Conservation (phyloP, 2,797 vertebrate species). For the Myotis findleyi region DNA sequence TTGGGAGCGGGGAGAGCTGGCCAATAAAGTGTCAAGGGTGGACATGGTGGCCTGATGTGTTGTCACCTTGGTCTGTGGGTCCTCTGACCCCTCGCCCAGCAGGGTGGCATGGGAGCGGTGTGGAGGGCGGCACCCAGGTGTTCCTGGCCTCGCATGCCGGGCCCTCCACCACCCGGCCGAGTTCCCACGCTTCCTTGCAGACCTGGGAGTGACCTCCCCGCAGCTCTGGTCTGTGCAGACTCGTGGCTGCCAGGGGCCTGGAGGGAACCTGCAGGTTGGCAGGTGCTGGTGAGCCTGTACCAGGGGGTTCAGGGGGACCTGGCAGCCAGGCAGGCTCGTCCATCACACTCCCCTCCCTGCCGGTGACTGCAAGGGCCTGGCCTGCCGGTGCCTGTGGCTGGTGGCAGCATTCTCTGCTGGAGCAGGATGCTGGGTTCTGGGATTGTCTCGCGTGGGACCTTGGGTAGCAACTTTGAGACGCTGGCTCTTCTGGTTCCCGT, state of each 20-base stretch:
- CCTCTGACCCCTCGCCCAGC: neutral
- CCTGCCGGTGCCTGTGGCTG: neutral
- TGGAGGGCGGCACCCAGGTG: neutral
- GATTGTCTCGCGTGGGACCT: neutral
- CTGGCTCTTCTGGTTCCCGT: neutral
- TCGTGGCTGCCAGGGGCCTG: neutral
- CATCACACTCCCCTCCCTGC: neutral
- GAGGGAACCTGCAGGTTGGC: neutral
- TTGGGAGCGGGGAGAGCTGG: neutral
- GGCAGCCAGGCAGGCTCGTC: neutral
- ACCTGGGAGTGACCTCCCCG: neutral
- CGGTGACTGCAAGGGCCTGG: neutral
- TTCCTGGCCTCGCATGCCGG: neutral
- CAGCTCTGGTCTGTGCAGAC: neutral
- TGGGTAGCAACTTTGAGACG: neutral
- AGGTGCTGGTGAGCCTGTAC: neutral
- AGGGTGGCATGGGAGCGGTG: no score
- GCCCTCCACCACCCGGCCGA: neutral
- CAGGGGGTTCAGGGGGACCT: neutral
- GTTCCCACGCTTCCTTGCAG: neutral
- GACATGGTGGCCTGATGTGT: neutral
- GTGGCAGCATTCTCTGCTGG: neutral
- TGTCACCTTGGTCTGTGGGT: neutral
- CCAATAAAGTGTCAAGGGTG: slow-evolving; percentile 37
- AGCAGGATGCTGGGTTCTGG: neutral